phyloP scores from a whole-genome alignment of 2,797 vertebrate genomes.

The Orientallactaga sibirica region DNA sequence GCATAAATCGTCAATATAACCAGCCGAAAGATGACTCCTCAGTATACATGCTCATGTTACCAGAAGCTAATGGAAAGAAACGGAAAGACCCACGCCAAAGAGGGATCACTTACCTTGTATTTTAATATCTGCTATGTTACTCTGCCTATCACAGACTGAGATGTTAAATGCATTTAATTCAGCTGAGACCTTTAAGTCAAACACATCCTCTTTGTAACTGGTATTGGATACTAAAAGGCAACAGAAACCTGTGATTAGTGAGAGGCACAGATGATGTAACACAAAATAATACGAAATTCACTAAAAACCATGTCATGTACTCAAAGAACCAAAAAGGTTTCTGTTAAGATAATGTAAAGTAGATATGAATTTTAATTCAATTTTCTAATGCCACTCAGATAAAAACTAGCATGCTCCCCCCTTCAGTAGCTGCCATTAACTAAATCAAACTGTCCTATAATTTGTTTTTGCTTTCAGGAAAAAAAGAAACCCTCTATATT shows the following conservation, averaged over 20 bases:
- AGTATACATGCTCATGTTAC: conserved; percentile 27
- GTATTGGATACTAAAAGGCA: conserved; percentile 83
- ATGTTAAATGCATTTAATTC: conserved; percentile 93
- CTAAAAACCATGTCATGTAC: neutral
- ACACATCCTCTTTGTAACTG: conserved; percentile 85
- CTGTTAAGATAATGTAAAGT: neutral
- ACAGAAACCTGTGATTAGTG: conserved; percentile 46
- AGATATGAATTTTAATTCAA: neutral
- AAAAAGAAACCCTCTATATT: neutral
- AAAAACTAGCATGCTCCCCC: neutral
- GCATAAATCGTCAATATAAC: neutral
- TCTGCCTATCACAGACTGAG: conserved; percentile 93
- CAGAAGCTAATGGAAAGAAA: conserved; percentile 5
- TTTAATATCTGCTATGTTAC: conserved; percentile 94
- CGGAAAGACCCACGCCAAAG: neutral
- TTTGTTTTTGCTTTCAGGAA: neutral
- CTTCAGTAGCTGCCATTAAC: neutral
- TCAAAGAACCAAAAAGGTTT: neutral
- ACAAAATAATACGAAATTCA: conserved; percentile 49
- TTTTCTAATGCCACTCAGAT: conserved; percentile 45
- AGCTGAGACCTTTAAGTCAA: conserved; percentile 92
- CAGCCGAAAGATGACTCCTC: neutral
- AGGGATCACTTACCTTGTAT: conserved; percentile 91
- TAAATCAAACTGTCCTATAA: neutral
- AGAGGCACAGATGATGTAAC: neutral